Evolutionary conservation across 2,888 invertebrate genomes (phyloP).

Genomic region (Coecobrya sp.): DNA sequence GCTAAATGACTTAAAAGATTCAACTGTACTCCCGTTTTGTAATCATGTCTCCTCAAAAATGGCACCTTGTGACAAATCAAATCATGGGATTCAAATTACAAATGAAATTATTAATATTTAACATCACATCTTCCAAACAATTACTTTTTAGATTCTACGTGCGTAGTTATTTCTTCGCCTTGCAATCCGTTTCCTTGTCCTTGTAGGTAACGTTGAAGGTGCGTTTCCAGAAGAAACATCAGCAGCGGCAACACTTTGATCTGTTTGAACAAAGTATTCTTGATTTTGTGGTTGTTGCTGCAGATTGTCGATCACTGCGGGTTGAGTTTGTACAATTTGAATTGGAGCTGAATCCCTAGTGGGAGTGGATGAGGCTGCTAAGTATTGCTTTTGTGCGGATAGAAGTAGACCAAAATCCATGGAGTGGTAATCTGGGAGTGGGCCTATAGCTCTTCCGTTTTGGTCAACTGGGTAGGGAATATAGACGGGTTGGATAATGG

Average conservation of each 20-base stretch:
- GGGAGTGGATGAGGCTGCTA: not conserved
- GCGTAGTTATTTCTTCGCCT: not conserved
- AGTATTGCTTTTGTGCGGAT: slow-evolving; percentile 59
- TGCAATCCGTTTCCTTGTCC: slow-evolving; percentile 26
- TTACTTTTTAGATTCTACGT: slow-evolving; percentile 13
- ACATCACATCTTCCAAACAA: too few species aligned
- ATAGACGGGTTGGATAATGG: slow-evolving; percentile 74
- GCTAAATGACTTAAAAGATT: too few species aligned
- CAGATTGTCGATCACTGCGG: not conserved
- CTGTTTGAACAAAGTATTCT: slow-evolving; percentile 18
- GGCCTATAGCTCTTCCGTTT: slow-evolving; percentile 66
- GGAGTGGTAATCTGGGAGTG: slow-evolving; percentile 69
- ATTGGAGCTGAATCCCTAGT: not conserved
- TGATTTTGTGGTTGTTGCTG: slow-evolving; percentile 6
- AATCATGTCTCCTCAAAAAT: too few species aligned
- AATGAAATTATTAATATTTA: too few species aligned
- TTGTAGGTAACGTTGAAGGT: not conserved
- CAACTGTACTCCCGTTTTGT: too few species aligned
- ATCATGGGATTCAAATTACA: too few species aligned
- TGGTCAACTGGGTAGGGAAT: slow-evolving; percentile 71
- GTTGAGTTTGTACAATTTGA: slow-evolving; percentile 4
- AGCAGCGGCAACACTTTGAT: slow-evolving; percentile 41
- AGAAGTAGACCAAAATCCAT: slow-evolving; percentile 65
- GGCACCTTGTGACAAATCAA: too few species aligned
- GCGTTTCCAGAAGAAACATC: not conserved